Evolutionary conservation across 2,113 vertebrate species (phyloP), one percentile per base, ranked within the genome.

Genomic region (Rostratula benghalensis): DNA sequence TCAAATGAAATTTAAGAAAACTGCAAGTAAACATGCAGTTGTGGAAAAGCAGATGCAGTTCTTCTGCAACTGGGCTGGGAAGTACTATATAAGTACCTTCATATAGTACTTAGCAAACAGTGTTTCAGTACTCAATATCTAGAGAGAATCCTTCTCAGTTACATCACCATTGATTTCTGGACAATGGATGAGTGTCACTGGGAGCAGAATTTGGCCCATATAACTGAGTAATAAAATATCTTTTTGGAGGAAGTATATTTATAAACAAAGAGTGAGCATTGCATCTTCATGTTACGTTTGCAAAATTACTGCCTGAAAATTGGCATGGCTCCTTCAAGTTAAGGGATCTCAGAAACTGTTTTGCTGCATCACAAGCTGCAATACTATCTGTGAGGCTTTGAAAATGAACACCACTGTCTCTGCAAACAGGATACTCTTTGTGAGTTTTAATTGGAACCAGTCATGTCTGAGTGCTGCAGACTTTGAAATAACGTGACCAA

Each of bases 381-480:
- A 77, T 95, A 95, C 91, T 97, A 97, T 98, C 97, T 97, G 92
- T 71, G 96, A 96, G 95, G 93, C 79, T 96, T 97, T 97, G 97
- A 97, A 98, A 98, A 94, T 88, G 87, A 97, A 87, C 93, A 89
- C 97, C 96, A 94, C 68, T 97, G 93, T 96, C 96, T 97, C 97
- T 96, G 92, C 92, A 97, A 97, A 97, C 96, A 97, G 95, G 97
- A 95, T 97, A 73, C 87, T 91, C 30, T 96, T 98, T 91, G 70
- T 96, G 91, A 92, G 94, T 89, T 94, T 97, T 98, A 97, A 95
- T 94, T 97, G 95, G 95, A 97, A 96, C 88, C 97, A 95, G 94
- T 87, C 67, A 43, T 57, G 81, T 97, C 93, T 89, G 91, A 96
- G 95, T 74, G 89, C 93, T 92, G 92, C 93, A 53, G 15, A 92